Percentiles rank a stretch among this genome's conserved stretches.
Evolutionary conservation across 2,888 invertebrate species (phyloP).

Genomic region (Napeogenes inachia): DNA sequence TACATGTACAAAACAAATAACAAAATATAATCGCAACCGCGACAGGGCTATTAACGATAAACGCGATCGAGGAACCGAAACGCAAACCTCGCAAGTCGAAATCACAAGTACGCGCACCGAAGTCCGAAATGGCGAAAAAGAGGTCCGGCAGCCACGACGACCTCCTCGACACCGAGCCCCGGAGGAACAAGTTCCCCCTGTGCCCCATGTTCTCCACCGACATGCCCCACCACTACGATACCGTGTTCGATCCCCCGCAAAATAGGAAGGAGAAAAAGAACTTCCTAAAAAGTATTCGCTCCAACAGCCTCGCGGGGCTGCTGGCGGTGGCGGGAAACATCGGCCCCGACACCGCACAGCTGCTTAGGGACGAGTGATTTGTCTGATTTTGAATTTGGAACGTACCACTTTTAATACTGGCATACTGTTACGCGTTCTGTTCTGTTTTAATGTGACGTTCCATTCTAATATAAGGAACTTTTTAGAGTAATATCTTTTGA

Average conservation of each 20-base stretch:
- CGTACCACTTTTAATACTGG: slow-evolving; percentile 18
- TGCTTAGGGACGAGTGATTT: slow-evolving; percentile 54
- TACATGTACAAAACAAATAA: slow-evolving; percentile 22
- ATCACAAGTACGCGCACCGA: slow-evolving; percentile 40
- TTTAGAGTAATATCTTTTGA: background rate
- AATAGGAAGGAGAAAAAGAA: slow-evolving; percentile 51
- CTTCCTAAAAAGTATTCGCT: slow-evolving; percentile 56
- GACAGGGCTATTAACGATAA: slow-evolving; percentile 28
- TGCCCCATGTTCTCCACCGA: slow-evolving; percentile 77
- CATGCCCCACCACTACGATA: slow-evolving; percentile 76
- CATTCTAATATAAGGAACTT: background rate
- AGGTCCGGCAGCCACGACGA: slow-evolving; percentile 64
- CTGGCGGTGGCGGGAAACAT: slow-evolving; percentile 48
- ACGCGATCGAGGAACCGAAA: slow-evolving; percentile 34
- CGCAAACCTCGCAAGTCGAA: slow-evolving; percentile 43
- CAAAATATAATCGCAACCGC: slow-evolving; percentile 22
- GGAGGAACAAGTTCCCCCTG: slow-evolving; percentile 61
- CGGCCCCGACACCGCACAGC: slow-evolving; percentile 54
- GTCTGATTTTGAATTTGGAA: slow-evolving; percentile 12
- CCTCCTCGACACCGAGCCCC: slow-evolving; percentile 50
- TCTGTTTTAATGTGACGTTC: too few species aligned
- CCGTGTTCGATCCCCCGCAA: slow-evolving; percentile 47
- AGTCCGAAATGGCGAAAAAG: slow-evolving; percentile 44
- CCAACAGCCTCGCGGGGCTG: slow-evolving; percentile 57
- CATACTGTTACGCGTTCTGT: slow-evolving; percentile 13